Conservation (phyloP, 1,140 invertebrate genomes). For the Drosophila saltans region DNA sequence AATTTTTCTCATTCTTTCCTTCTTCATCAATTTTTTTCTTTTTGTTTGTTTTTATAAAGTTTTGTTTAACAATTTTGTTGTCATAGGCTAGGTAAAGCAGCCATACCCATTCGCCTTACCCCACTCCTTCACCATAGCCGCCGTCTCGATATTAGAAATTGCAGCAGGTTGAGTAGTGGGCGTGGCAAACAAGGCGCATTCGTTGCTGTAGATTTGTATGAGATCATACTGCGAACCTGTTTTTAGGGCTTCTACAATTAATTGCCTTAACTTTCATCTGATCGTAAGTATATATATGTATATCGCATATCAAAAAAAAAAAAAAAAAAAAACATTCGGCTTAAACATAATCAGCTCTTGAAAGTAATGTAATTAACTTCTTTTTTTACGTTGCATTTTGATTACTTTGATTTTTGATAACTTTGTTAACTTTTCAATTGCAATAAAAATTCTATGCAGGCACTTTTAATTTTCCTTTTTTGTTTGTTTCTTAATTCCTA, state of each 20-base stretch:
- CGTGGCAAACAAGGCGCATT: slow-evolving; percentile 34
- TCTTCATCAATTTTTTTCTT: too few species aligned
- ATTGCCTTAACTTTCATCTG: neutral
- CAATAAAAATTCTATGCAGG: slow-evolving; percentile 83
- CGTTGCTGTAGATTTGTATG: slow-evolving; percentile 59
- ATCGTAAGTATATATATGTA: slow-evolving; percentile 16
- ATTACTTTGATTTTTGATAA: neutral
- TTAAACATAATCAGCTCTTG: slow-evolving; percentile 59
- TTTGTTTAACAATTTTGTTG: slow-evolving; percentile 50
- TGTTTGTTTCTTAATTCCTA: slow-evolving; percentile 84
- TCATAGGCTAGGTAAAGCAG: neutral
- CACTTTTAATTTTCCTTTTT: slow-evolving; percentile 86
- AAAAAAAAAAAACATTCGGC: slow-evolving; percentile 19
- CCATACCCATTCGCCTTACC: neutral
- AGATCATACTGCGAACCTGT: slow-evolving; percentile 58
- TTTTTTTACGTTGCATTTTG: slow-evolving; percentile 6
- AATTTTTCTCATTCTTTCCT: slow-evolving; percentile 34
- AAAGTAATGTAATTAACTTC: slow-evolving; percentile 28
- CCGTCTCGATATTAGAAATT: neutral
- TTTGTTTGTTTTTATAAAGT: slow-evolving; percentile 24
- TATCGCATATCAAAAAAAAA: slow-evolving; percentile 32
- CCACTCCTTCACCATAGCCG: neutral
- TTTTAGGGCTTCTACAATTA: slow-evolving; percentile 14
- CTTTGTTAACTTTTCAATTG: slow-evolving; percentile 47
- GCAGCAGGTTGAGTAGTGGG: neutral